Conservation (phyloP, 1,140 invertebrate genomes). For the Drosophila obscura region DNA sequence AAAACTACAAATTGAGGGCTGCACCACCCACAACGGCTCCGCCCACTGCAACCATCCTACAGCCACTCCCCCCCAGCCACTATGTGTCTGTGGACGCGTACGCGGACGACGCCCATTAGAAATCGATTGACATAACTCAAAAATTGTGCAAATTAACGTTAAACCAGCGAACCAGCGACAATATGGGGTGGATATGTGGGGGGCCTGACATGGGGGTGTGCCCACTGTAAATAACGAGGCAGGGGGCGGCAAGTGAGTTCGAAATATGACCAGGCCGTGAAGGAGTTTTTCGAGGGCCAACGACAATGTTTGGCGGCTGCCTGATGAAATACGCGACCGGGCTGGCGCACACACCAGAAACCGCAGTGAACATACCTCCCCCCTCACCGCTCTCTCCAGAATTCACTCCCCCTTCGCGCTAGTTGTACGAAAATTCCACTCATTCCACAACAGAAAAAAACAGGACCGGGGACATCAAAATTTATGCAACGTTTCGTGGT, state of each 20-base stretch:
- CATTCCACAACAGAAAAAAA: slow-evolving; percentile 10
- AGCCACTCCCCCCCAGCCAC: slow-evolving; percentile 5
- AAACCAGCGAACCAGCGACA: slow-evolving; percentile 61
- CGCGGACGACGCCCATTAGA: slow-evolving; percentile 56
- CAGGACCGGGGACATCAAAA: slow-evolving; percentile 32
- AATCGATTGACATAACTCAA: slow-evolving; percentile 74
- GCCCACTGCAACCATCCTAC: neutral
- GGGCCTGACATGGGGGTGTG: neutral
- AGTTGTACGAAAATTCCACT: too few relatives aligned
- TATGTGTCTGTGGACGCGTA: slow-evolving; percentile 14
- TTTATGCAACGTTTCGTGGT: slow-evolving; percentile 58
- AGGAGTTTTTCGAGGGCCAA: slow-evolving; percentile 4
- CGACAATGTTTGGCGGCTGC: slow-evolving; percentile 49
- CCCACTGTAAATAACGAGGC: slow-evolving; percentile 41
- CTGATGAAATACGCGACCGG: slow-evolving; percentile 60
- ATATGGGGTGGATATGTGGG: slow-evolving; percentile 35
- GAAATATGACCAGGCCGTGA: slow-evolving; percentile 50
- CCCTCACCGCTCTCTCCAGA: too few relatives aligned
- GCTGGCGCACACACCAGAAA: slow-evolving; percentile 44
- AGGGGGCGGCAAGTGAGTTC: slow-evolving; percentile 13
- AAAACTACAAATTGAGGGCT: slow-evolving; percentile 62
- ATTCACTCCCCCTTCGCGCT: too few relatives aligned
- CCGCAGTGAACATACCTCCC: slow-evolving; percentile 46
- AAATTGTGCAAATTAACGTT: slow-evolving; percentile 73
- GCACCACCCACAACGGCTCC: neutral